Conservation (phyloP, 64 coral and sea anemone genomes). For the Stichodactyla mertensii region DNA sequence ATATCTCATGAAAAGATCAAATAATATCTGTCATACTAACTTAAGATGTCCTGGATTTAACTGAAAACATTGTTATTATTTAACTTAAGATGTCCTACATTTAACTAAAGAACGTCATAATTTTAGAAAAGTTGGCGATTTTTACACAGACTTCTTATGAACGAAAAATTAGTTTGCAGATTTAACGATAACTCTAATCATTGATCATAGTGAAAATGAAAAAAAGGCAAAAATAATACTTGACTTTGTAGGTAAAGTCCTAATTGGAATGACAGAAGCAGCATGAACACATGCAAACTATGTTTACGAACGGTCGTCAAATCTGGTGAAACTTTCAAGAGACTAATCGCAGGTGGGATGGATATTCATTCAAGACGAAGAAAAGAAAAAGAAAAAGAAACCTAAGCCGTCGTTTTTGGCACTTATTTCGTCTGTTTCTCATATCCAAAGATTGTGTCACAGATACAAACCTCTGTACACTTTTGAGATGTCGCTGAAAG, state of each 20-base stretch:
- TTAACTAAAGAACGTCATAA: neutral
- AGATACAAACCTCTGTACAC: slow-evolving; percentile 8
- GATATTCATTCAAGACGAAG: neutral
- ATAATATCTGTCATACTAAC: too few relatives aligned
- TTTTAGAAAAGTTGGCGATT: neutral
- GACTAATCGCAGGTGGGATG: neutral
- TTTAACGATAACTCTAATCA: neutral
- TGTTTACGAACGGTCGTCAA: too few relatives aligned
- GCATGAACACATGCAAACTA: too few relatives aligned
- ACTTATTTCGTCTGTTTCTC: neutral
- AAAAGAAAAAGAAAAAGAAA: neutral
- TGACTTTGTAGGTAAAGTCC: neutral
- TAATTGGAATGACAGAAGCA: neutral
- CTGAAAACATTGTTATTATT: neutral
- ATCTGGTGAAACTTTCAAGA: neutral
- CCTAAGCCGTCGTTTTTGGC: neutral
- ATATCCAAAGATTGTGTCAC: neutral
- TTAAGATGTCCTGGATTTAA: too few relatives aligned
- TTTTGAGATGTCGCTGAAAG: neutral
- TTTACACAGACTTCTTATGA: neutral
- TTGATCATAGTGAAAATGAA: neutral
- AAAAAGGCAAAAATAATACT: neutral
- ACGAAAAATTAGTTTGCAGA: neutral
- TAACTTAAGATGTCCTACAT: neutral
- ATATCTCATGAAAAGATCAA: too few relatives aligned